Percentiles rank a stretch among this genome's conserved stretches.
phyloP scores from a whole-genome alignment of 2,888 invertebrate species.

The Achlya flavicornis region DNA sequence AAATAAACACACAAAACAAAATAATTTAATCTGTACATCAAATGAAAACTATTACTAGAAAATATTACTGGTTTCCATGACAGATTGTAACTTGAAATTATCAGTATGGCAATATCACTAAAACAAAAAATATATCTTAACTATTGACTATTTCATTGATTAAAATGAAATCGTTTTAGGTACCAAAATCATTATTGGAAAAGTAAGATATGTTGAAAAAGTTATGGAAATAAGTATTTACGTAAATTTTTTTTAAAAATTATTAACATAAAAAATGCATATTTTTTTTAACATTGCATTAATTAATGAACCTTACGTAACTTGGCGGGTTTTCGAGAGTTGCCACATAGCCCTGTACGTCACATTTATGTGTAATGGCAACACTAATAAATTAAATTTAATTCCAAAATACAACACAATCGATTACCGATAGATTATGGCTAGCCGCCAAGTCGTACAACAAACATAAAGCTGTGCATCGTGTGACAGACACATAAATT shows the following conservation, averaged over 20 bases:
- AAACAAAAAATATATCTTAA: conserved; percentile 43
- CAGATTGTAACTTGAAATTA: conserved; percentile 55
- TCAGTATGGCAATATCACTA: conserved; percentile 73
- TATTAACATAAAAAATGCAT: conserved; percentile 14
- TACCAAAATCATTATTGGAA: conserved; percentile 37
- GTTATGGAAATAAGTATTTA: conserved; percentile 14
- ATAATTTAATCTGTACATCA: conserved; percentile 80
- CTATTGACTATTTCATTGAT: conserved; percentile 51
- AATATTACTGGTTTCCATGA: conserved; percentile 63
- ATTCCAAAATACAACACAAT: conserved; percentile 20
- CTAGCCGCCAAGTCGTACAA: conserved; percentile 37
- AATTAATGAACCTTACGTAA: conserved; percentile 27
- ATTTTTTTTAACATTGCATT: conserved; percentile 30
- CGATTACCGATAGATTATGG: conserved; percentile 8
- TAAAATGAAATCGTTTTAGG: conserved; percentile 40
- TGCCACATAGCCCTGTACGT: background rate
- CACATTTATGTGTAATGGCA: conserved; percentile 39
- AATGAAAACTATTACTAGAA: conserved; percentile 51
- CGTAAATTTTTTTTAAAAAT: background rate
- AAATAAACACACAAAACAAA: conserved; percentile 72
- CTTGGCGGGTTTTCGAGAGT: conserved; percentile 25
- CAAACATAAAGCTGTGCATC: conserved; percentile 39
- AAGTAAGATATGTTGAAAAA: conserved; percentile 26
- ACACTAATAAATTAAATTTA: conserved; percentile 24
- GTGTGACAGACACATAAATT: conserved; percentile 46